Conservation (phyloP, 2,113 vertebrate species). For the Toxostoma redivivum region DNA sequence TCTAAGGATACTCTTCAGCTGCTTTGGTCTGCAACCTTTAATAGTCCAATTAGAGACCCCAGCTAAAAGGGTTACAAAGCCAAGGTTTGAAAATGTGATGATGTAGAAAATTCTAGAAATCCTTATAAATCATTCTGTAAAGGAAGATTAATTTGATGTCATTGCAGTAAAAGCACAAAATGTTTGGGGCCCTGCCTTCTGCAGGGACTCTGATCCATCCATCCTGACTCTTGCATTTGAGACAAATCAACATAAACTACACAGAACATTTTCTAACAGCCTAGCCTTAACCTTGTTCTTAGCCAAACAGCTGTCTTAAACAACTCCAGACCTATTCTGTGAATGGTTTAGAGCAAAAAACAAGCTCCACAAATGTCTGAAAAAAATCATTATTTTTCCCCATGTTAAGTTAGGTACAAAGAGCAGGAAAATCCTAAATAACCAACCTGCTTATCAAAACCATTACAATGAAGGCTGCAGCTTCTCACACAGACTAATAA, state of each 20-base stretch:
- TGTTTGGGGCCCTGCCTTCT: not conserved
- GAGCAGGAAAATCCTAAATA: not conserved
- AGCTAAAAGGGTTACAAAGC: not conserved
- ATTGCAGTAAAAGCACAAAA: not conserved
- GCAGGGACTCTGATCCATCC: not conserved
- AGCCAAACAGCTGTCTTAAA: not conserved
- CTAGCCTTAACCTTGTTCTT: not conserved
- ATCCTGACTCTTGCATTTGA: not conserved
- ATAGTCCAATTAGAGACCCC: not conserved
- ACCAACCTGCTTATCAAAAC: not conserved
- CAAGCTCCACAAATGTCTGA: not conserved
- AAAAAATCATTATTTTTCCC: rapidly evolving
- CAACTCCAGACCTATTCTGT: not conserved
- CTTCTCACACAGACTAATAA: not conserved
- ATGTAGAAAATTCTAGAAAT: not conserved
- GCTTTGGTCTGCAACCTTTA: not conserved
- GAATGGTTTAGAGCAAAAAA: not conserved
- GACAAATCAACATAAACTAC: rapidly evolving
- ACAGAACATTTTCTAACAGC: not conserved
- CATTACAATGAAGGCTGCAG: rapidly evolving
- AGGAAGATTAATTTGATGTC: not conserved
- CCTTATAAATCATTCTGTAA: not conserved
- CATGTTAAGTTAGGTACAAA: rapidly evolving
- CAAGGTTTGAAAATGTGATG: not conserved
- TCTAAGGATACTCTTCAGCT: not conserved